phyloP scores from a whole-genome alignment of 2,888 invertebrate genomes.

The Boloria euphrosyne region DNA sequence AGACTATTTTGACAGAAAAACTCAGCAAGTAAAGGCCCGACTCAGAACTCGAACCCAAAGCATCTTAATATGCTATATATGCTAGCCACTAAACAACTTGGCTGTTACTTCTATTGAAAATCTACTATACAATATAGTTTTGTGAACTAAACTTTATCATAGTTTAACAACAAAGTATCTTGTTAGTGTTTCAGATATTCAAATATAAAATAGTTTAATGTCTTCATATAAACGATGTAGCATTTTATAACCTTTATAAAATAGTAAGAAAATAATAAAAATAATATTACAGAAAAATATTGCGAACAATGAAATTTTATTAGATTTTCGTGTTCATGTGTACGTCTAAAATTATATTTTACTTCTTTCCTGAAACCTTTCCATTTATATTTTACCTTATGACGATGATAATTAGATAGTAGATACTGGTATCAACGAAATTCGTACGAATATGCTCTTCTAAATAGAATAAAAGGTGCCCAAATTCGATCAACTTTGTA shows the following conservation, averaged over 20 bases:
- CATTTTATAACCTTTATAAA: not conserved
- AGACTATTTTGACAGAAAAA: no score
- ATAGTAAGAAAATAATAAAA: no score
- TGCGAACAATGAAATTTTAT: no score
- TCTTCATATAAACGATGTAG: not conserved
- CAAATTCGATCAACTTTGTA: not conserved
- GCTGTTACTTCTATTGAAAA: no score
- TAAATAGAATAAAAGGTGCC: not conserved
- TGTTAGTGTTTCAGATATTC: not conserved
- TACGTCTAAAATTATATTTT: not conserved
- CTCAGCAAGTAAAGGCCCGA: no score
- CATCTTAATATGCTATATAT: no score
- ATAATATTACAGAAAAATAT: no score
- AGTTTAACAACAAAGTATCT: not conserved
- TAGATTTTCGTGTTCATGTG: no score
- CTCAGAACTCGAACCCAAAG: no score
- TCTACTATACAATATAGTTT: no score
- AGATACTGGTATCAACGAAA: not conserved
- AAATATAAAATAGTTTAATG: not conserved
- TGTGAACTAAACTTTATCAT: not conserved
- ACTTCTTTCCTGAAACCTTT: not conserved
- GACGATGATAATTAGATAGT: not conserved
- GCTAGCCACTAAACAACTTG: no score
- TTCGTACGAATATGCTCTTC: not conserved
- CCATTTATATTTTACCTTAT: slow-evolving; percentile 1